Conservation (phyloP, 2,797 vertebrate species). For the Notolabrus celidotus region DNA sequence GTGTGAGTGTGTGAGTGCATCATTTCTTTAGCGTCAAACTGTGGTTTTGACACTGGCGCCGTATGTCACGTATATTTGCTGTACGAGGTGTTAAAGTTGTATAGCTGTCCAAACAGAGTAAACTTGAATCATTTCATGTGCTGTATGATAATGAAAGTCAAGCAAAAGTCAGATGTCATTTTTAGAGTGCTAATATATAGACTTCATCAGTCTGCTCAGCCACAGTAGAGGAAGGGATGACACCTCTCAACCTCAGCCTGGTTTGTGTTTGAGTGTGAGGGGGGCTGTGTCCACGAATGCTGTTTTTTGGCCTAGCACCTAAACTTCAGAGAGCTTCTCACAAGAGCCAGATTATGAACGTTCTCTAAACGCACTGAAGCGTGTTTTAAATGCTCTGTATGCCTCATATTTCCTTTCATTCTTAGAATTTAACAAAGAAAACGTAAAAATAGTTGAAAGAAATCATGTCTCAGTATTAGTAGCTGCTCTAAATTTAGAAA, state of each 20-base stretch:
- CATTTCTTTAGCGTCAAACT: background rate
- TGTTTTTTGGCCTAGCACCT: no score
- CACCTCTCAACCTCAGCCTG: constrained; percentile 7
- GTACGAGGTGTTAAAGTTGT: background rate
- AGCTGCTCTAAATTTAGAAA: no score
- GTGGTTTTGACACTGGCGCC: background rate
- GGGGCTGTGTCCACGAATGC: no score
- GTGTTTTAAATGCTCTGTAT: no score
- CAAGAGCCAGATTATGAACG: no score
- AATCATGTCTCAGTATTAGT: no score
- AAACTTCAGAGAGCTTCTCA: no score
- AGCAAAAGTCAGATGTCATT: background rate
- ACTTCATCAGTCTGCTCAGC: background rate
- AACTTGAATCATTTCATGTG: background rate
- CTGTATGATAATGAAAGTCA: background rate
- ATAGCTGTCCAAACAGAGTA: background rate
- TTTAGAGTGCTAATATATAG: background rate
- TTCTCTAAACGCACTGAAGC: no score
- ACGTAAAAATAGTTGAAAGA: no score
- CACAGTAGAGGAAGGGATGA: background rate
- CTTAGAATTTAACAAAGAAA: no score
- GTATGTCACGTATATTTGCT: no score
- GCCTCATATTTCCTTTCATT: no score
- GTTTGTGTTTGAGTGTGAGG: constrained; percentile 5
- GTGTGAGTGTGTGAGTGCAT: background rate